A percentile compares a stretch with the other conserved stretches of the same genome.
phyloP scores from a whole-genome alignment of 2,797 vertebrate species.

The Hemitrygon akajei region DNA sequence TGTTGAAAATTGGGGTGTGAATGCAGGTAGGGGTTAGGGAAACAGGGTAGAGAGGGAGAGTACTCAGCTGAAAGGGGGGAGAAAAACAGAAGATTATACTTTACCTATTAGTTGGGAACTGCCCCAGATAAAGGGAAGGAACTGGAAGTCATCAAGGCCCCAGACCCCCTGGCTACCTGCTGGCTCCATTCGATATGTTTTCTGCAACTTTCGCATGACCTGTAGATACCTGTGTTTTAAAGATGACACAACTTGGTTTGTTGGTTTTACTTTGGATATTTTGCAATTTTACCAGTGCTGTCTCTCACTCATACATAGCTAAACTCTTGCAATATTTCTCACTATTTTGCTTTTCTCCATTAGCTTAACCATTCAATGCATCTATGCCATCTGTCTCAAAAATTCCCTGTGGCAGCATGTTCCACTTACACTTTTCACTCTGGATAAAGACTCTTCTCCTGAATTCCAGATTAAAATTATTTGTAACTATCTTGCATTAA shows the following conservation, averaged over 20 bases:
- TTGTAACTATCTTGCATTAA: neutral
- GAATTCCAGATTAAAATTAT: neutral
- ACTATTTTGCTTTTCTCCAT: too few species aligned
- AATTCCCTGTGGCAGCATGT: neutral
- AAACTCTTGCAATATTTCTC: neutral
- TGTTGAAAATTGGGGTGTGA: neutral
- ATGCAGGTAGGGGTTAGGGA: too few species aligned
- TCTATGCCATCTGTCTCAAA: neutral
- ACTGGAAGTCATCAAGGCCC: slow-evolving; percentile 96
- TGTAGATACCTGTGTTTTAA: slow-evolving; percentile 71
- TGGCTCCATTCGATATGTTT: slow-evolving; percentile 92
- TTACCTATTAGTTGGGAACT: slow-evolving; percentile 90
- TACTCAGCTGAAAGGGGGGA: neutral
- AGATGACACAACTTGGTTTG: neutral
- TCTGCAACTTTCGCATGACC: slow-evolving; percentile 90
- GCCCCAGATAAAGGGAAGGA: slow-evolving; percentile 95
- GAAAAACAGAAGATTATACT: neutral
- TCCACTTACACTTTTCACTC: neutral
- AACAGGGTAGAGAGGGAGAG: rapidly evolving
- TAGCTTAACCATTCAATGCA: neutral
- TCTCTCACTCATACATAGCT: neutral
- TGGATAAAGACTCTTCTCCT: neutral
- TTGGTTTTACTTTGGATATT: neutral
- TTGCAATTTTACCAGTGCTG: neutral
- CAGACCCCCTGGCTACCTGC: slow-evolving; percentile 96